phyloP scores from a whole-genome alignment of 2,888 invertebrate species.

The Argynnis bischoffii region DNA sequence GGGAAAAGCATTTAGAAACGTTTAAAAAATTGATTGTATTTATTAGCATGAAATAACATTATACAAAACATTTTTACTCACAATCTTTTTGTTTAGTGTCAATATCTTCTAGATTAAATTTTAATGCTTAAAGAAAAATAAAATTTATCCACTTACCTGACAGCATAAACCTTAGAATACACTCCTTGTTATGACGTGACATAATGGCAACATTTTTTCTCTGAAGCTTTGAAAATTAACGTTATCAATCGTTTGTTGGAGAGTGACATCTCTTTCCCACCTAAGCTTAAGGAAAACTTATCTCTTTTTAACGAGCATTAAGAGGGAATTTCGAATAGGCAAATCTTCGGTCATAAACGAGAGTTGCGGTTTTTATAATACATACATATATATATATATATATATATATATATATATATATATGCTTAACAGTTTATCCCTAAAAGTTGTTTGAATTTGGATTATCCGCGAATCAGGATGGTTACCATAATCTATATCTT shows the following conservation, averaged over 20 bases:
- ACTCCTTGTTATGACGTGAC: slow-evolving; percentile 71
- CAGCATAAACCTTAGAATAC: slow-evolving; percentile 39
- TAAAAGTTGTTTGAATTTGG: slow-evolving; percentile 10
- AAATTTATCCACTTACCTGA: slow-evolving; percentile 8
- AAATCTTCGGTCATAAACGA: slow-evolving; percentile 46
- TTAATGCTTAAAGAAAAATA: background rate
- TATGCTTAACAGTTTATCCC: slow-evolving; percentile 5
- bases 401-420: no score
- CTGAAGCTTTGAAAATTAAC: slow-evolving; percentile 71
- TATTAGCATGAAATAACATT: background rate
- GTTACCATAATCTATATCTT: background rate
- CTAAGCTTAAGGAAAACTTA: slow-evolving; percentile 41
- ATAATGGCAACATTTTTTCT: slow-evolving; percentile 73
- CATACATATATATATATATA: no score
- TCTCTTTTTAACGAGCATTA: slow-evolving; percentile 43
- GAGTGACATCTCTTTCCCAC: slow-evolving; percentile 56
- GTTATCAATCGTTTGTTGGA: slow-evolving; percentile 72
- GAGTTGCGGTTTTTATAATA: background rate
- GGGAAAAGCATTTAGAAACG: background rate
- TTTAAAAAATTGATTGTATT: background rate
- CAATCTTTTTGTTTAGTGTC: no score
- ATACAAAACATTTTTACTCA: no score
- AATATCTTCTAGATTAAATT: background rate
- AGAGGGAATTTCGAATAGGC: slow-evolving; percentile 34
- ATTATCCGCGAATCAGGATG: slow-evolving; percentile 13